Evolutionary conservation across 2,797 vertebrate genomes (phyloP).

Genomic region (Odontamblyopus rebecca): DNA sequence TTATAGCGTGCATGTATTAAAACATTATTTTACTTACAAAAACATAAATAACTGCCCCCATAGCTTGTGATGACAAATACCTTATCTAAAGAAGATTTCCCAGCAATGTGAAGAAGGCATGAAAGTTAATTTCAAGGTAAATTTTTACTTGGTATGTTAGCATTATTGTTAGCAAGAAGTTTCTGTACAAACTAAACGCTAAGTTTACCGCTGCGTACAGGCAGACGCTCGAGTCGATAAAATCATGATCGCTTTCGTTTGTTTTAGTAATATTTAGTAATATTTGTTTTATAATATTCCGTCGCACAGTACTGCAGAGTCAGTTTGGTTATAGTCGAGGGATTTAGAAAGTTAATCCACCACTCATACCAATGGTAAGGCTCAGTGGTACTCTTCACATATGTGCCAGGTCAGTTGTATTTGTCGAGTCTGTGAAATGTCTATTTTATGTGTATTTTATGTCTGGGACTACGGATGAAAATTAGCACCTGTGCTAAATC

Average conservation of each 20-base stretch:
- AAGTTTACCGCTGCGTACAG: not conserved
- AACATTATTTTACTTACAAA: not conserved
- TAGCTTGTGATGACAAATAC: not conserved
- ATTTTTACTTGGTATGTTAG: constrained; percentile 13
- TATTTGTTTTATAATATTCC: too few species aligned
- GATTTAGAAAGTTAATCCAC: constrained; percentile 16
- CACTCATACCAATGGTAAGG: not conserved
- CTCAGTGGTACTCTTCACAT: not conserved
- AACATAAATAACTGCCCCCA: not conserved
- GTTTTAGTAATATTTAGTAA: too few species aligned
- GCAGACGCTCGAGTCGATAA: not conserved
- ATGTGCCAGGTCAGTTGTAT: not conserved
- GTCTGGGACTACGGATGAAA: too few species aligned
- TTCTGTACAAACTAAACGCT: not conserved
- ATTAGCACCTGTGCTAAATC: too few species aligned
- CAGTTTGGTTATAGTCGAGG: constrained; percentile 26
- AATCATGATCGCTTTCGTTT: not conserved
- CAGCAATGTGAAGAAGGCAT: constrained; percentile 25
- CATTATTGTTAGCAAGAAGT: constrained; percentile 15
- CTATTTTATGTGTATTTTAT: too few species aligned
- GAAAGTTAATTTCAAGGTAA: constrained; percentile 65
- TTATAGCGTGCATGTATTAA: not conserved
- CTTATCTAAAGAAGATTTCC: not conserved
- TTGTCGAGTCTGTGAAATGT: too few species aligned
- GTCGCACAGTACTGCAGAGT: constrained; percentile 12